Conservation (phyloP, 1,140 invertebrate genomes). For the Linepithema humile region DNA sequence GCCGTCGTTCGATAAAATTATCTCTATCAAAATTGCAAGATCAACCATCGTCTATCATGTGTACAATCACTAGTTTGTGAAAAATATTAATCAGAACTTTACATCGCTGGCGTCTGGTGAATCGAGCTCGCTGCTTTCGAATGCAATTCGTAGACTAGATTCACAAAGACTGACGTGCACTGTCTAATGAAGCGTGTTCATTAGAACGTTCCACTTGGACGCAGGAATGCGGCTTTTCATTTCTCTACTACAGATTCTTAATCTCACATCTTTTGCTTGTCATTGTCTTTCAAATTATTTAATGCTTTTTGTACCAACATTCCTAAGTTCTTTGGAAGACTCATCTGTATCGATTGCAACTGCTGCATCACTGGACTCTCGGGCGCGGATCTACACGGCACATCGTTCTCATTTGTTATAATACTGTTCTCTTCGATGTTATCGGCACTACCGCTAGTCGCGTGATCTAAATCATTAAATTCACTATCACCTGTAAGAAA, state of each 20-base stretch:
- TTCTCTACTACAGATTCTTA: background rate
- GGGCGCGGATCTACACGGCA: background rate
- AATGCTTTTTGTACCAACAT: conserved; percentile 80
- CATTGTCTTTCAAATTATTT: conserved; percentile 75
- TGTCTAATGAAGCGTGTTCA: background rate
- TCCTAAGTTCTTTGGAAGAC: conserved; percentile 79
- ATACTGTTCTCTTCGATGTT: conserved; percentile 48
- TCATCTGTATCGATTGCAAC: conserved; percentile 59
- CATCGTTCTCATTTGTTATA: conserved; percentile 4
- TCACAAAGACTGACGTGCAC: no score
- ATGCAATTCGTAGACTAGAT: background rate
- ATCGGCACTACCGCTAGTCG: background rate
- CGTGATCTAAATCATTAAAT: conserved; percentile 52
- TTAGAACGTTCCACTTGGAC: background rate
- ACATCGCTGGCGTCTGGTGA: background rate
- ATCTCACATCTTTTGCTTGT: conserved; percentile 53
- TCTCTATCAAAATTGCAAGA: background rate
- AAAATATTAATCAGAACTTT: conserved; percentile 3
- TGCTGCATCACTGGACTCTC: conserved; percentile 58
- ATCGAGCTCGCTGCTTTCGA: background rate
- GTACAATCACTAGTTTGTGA: background rate
- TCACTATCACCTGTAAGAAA: conserved; percentile 70
- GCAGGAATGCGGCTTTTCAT: background rate
- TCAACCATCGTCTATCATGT: no score
- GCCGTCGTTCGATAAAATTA: background rate